phyloP scores from a whole-genome alignment of 2,113 vertebrate genomes.

The Oryctolagus cuniculus region DNA sequence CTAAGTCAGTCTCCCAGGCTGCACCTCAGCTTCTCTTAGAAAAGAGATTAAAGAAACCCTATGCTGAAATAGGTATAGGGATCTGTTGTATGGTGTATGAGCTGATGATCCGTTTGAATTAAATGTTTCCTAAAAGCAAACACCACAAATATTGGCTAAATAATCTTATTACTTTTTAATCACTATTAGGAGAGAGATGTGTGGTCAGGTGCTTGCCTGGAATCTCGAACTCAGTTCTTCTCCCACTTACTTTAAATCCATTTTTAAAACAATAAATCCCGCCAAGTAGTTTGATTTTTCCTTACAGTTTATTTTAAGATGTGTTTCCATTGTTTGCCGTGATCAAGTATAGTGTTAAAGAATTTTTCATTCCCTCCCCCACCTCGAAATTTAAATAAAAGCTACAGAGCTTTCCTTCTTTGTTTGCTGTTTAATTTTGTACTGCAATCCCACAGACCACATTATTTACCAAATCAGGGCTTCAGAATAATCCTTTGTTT shows the following conservation, averaged over 20 bases:
- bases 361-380: slow-evolving; percentile 36
- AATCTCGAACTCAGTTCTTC: slow-evolving; percentile 73
- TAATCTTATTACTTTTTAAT: slow-evolving; percentile 69
- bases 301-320: slow-evolving; percentile 72
- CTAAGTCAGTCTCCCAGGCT: slow-evolving; percentile 1
- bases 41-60: neutral
- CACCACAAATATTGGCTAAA: slow-evolving; percentile 33
- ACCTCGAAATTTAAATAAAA: slow-evolving; percentile 60
- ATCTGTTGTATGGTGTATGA: neutral
- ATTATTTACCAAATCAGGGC: slow-evolving; percentile 48
- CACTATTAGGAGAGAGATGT: slow-evolving; percentile 73
- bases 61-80: neutral
- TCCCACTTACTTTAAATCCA: slow-evolving; percentile 71
- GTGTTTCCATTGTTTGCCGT: slow-evolving; percentile 71
- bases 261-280: slow-evolving; percentile 73
- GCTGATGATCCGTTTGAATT: slow-evolving; percentile 3
- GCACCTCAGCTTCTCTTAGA: slow-evolving; percentile 4
- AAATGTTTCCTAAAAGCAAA: slow-evolving; percentile 69
- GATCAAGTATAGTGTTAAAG: slow-evolving; percentile 61
- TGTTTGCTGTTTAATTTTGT: slow-evolving; percentile 57
- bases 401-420: slow-evolving; percentile 17
- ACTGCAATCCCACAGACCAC: slow-evolving; percentile 49
- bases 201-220: slow-evolving; percentile 69
- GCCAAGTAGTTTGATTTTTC: slow-evolving; percentile 80
- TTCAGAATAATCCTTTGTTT: slow-evolving; percentile 49